Evolutionary conservation across 2,113 vertebrate genomes (phyloP).

Genomic region (Crypturellus undulatus): DNA sequence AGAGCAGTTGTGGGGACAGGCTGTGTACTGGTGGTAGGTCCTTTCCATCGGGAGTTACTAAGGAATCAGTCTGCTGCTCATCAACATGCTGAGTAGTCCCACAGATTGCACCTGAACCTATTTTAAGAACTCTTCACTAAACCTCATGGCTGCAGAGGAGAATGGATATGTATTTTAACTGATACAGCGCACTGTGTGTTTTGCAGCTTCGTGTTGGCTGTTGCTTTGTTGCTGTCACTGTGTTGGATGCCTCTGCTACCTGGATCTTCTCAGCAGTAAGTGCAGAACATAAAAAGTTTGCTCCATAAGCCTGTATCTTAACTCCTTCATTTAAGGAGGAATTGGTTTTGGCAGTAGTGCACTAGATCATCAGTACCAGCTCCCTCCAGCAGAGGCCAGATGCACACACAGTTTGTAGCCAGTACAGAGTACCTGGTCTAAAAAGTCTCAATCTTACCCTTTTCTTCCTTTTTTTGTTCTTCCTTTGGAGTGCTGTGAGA

Average conservation of each 20-base stretch:
- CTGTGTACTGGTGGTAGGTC: background rate
- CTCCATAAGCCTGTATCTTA: background rate
- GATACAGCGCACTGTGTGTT: background rate
- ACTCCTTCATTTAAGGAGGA: background rate
- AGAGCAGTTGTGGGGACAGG: background rate
- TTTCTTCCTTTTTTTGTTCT: background rate
- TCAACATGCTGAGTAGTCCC: background rate
- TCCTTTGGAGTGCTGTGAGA: background rate
- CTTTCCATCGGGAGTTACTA: background rate
- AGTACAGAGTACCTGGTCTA: accelerated
- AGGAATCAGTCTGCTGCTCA: background rate
- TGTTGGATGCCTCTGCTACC: background rate
- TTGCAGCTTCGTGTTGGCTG: background rate
- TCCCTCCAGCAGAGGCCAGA: background rate
- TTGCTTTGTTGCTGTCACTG: background rate
- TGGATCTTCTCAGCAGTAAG: background rate
- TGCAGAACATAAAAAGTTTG: background rate
- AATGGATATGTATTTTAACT: accelerated
- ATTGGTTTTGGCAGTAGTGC: background rate
- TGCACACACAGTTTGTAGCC: background rate
- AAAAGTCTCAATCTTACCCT: background rate
- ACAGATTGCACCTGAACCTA: background rate
- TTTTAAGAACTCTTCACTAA: background rate
- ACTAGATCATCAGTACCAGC: background rate
- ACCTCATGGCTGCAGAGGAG: background rate